Percentiles rank a stretch among this genome's conserved stretches.
Conservation (phyloP, 2,888 invertebrate species). For the Agrotis exclamationis region DNA sequence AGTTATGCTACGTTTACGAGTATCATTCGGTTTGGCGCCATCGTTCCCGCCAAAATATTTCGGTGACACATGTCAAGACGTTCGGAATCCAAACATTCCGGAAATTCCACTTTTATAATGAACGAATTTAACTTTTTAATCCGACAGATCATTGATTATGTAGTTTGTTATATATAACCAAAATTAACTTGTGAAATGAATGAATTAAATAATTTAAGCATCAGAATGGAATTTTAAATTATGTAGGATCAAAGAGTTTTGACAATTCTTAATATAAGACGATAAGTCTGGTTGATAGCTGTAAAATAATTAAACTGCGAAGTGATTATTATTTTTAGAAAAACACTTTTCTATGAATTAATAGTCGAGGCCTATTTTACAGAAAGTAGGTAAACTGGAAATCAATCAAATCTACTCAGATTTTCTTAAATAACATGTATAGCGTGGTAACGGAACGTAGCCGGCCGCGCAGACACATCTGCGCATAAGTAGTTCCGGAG, state of each 20-base stretch:
- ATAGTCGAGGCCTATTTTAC: background rate
- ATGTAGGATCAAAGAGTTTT: background rate
- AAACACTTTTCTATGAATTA: background rate
- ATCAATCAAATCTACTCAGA: background rate
- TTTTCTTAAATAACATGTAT: background rate
- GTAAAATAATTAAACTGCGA: background rate
- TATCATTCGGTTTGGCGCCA: slow-evolving; percentile 53
- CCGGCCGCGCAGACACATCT: too few species aligned
- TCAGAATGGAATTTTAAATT: too few species aligned
- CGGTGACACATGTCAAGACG: slow-evolving; percentile 65
- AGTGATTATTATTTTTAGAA: background rate
- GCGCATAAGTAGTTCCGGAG: too few species aligned
- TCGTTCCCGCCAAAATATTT: slow-evolving; percentile 63
- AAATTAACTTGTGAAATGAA: background rate
- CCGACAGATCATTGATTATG: slow-evolving; percentile 1
- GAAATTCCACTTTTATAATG: slow-evolving; percentile 61
- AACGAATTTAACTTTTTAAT: slow-evolving; percentile 38
- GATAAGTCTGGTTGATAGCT: background rate
- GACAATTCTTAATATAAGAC: background rate
- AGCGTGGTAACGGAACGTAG: too few species aligned
- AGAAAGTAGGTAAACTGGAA: background rate
- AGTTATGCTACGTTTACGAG: slow-evolving; percentile 14
- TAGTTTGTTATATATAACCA: slow-evolving; percentile 3
- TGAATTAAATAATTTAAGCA: background rate
- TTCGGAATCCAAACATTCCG: slow-evolving; percentile 72